Base-by-base conservation (phyloP, 1,140 invertebrate species). In the Camponotus pennsylvanicus region DNA sequence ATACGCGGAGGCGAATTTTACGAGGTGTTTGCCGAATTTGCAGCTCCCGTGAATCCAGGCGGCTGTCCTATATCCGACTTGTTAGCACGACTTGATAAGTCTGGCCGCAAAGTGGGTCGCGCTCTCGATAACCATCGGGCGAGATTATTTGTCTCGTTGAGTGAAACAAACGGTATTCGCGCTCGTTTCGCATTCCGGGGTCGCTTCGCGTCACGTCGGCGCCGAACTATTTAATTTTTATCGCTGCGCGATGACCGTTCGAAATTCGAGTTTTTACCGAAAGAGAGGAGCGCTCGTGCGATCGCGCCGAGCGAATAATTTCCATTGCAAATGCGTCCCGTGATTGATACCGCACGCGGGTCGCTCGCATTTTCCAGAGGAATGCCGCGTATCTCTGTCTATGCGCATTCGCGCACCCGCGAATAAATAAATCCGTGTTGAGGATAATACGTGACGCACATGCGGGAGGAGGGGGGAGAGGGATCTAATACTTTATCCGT, bases 301-400 rank as follows among this genome's bases (percentile, higher is more conserved):
- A 52, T 73, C 55, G 79, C 37, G 67, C 64, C 49, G 45, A 61
- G 77, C 27, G 79, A 83, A 49, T 73, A 61, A 83, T 83, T 83
- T 83, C 79, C 73, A 83, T 83, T 83, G 79, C 79, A 83, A 83
- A 83, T 83, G 69, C 42, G 69, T 13, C 42, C 21, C 79, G 79
- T 73, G 79, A 83, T 83, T 83, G 79, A 83, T 83, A 73, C 69
- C 57, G 79, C 79, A 73, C 42, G 79, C 61, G 79, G 40, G 73
- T 73, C 69, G 79, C 55, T 49, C 55, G 79, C 67, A 34, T 73
- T 73, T 83, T 40, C 55, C 32, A 42, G 55, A 27, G 69, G 27
- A 49, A 32, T 6, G 42, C 42, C 45, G 32, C 37, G 71, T 59
- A 55, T 59, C n/a, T 59, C n/a, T 18, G 2, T 21, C 32, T 21